Base-by-base conservation (phyloP, 1,140 invertebrate genomes). In the Drosophila kohkoa region DNA sequence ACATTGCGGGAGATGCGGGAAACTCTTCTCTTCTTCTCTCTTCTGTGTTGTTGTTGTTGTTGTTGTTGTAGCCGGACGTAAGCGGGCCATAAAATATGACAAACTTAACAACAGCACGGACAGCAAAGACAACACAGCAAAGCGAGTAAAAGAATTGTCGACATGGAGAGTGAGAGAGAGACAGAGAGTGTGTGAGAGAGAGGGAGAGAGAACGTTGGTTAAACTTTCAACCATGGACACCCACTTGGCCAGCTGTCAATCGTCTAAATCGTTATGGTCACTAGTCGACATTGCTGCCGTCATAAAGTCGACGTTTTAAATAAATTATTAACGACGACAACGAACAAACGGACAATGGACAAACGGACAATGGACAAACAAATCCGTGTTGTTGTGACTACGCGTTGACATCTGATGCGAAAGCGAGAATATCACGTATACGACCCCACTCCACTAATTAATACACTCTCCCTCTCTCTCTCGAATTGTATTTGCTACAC, bases 11-110 rank as follows among this genome's bases (percentile, higher is more conserved):
- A 16, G 51, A 6, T 25, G n/a, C 28, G 16, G 60, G 43, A 35
- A 35, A 35, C 30, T 25, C 20, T 25, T 25, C 20, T 25, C 20
- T 25, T 16, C 16, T 16, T 25, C 20, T 25, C 20, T 25, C 20
- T 25, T 4, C 20, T 25, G 20, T 25, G 3, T 25, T 25, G 20
- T 25, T 25, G 20, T 25, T 10, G 10, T 10, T 48, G 69, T 30
- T 57, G 51, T 28, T 41, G 67, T 32, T 20, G 67, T 45, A 72
- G 66, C 74, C 81, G 80, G 77, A 85, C 62, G 68, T 83, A 83
- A 83, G 68, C 80, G 72, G 72, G 54, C 73, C 81, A 85, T 85
- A 86, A 86, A 86, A 86, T 86, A 86, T 86, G 82, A 86, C 78
- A 86, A 81, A 86, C 82, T 81, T 86, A 81, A 79, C 81, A 82